Conservation (phyloP, 2,888 invertebrate species). For the Parascotia fuliginaria region DNA sequence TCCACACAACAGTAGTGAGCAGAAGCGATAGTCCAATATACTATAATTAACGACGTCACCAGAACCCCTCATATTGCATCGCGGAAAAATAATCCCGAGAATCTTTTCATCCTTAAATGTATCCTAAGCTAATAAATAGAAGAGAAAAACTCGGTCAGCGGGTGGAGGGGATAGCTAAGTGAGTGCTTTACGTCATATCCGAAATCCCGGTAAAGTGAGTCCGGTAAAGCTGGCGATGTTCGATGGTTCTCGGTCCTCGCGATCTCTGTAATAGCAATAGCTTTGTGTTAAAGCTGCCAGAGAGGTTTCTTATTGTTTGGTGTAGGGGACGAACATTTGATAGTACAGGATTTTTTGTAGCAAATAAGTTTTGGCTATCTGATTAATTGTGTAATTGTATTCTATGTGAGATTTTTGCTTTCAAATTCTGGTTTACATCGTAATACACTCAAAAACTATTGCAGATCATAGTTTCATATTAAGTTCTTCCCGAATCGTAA, state of each 20-base stretch:
- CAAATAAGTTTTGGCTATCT: background rate
- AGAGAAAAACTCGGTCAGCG: conserved; percentile 79
- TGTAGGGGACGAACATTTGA: conserved; percentile 50
- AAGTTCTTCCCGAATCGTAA: background rate
- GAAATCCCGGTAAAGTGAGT: conserved; percentile 85
- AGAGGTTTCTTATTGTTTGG: conserved; percentile 73
- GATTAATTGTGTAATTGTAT: background rate
- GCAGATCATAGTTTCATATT: background rate
- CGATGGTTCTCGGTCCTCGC: conserved; percentile 77
- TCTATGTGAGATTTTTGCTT: too few relatives aligned
- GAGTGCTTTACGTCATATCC: conserved; percentile 85
- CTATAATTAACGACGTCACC: conserved; percentile 57
- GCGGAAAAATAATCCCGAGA: conserved; percentile 66
- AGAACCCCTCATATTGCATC: conserved; percentile 67
- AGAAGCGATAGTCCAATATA: conserved; percentile 28
- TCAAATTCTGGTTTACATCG: too few relatives aligned
- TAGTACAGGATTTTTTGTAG: background rate
- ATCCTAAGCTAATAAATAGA: conserved; percentile 80
- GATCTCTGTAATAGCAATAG: conserved; percentile 85
- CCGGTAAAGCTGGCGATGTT: conserved; percentile 78
- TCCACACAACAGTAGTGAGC: background rate
- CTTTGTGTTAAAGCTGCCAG: conserved; percentile 83
- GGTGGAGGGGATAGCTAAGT: conserved; percentile 66
- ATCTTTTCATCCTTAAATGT: conserved; percentile 71
- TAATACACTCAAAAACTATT: background rate